Evolutionary conservation across 2,113 vertebrate species (phyloP), one percentile per base, ranked within the genome.

Genomic region (Rallus limicola): DNA sequence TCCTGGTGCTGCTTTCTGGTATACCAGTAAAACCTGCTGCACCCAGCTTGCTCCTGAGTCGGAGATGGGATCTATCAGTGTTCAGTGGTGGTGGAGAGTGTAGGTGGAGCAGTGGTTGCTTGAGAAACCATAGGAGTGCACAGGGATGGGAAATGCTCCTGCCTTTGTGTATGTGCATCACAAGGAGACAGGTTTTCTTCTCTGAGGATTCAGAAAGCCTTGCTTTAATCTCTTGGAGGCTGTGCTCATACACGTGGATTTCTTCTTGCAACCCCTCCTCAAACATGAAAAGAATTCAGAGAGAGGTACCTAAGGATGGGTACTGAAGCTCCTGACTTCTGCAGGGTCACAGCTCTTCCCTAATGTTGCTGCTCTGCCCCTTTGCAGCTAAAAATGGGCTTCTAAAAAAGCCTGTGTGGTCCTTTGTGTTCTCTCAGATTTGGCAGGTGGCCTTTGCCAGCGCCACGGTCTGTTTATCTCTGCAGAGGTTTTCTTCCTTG

Each of bases 21-120:
- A 2, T 65, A 55, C 93, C 93, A 74, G 93, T 74, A 64, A 88
- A 92, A 88, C 95, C 90, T 82, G 92, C 64, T 69, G 65, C n/a
- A 21, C 42, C 55, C 76, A 60, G 46, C 38, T 33, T 24, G 42
- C 65, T 75, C 16, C 5, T 0, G 48, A 16, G 50, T 20, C n/a
- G 31, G n/a, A 38, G 13, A 31, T 71, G 88, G 68, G 38, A 59
- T 72, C 5, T 1, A 4, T 60, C 52, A 16, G 3, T 42, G 2
- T 40, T 25, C 1, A 0, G 8, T 21, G n/a, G 0, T 56, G 44
- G 13, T 60, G 75, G 55, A 84, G 86, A 40, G 79, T 5, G 55
- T 68, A 40, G 88, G 82, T 53, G 88, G 62, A 81, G 26, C 40
- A 16, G 68, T 19, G 80, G 48, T 76, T 80, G 63, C 46, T 21